Evolutionary conservation across 2,888 invertebrate species (phyloP), one percentile per base, ranked within the genome.

Genomic region (Melieria picta): DNA sequence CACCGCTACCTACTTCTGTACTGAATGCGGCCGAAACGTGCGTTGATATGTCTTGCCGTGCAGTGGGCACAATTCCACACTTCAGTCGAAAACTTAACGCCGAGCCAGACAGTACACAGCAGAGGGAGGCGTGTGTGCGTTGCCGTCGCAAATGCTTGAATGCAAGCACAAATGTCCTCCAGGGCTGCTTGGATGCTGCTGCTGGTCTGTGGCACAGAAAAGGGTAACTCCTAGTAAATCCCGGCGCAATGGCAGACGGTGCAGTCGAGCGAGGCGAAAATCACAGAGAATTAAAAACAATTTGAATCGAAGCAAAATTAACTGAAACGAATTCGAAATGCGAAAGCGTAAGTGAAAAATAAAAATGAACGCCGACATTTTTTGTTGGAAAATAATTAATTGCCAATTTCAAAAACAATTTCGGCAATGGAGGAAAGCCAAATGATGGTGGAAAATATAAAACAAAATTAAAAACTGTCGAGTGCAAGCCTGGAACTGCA

Each of bases 61-160:
- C 42, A 74, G 76, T 75, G 74, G 75, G 77, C 74, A 74, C 72
- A 73, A 73, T 77, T 75, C 75, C 72, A 58, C 60, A 77, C 75
- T 81, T 81, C 78, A 82, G 83, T 82, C 79, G 77, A 78, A 79
- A 79, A 79, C 81, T 82, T 78, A 79, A 81, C 76, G 79, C 78
- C 77, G 82, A 82, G 77, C 76, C 74, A 76, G 77, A 77, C 79
- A 10, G 72, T 64, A 78, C 79, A 78, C 72, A 77, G 78, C 76
- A 68, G 65, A 65, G 71, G 4, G 30, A 67, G 58, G 48, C n/a
- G 46, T 64, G 60, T 58, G 67, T 46, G 71, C 63, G 66, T 56
- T 71, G 61, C 47, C 55, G 30, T 43, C 57, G 71, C 55, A 55
- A 61, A 57, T 30, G 63, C 10, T 48, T 52, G 62, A 55, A 70